A percentile compares a stretch with the other conserved stretches of the same genome.
Conservation (phyloP, 1,140 invertebrate genomes). For the Ostrea denselamellosa region DNA sequence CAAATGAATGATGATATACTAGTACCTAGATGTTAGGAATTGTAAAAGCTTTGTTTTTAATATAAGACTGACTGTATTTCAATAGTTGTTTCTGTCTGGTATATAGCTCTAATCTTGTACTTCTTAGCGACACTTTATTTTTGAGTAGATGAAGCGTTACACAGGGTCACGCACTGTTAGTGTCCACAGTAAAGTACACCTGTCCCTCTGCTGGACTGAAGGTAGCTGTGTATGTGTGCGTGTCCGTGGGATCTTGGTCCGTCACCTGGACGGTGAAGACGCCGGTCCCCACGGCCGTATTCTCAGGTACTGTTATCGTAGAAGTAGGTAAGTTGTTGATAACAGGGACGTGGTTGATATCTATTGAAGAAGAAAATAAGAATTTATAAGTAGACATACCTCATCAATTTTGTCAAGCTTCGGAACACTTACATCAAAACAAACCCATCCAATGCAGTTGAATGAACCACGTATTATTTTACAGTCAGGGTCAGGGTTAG, state of each 20-base stretch:
- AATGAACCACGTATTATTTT: no score
- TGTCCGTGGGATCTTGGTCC: constrained; percentile 45
- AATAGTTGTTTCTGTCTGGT: no score
- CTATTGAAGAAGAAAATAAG: not conserved
- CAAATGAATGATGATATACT: no score
- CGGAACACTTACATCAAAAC: no score
- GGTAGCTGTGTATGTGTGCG: constrained; percentile 14
- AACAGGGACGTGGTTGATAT: constrained; percentile 47
- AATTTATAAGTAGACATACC: not conserved
- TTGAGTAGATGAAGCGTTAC: not conserved
- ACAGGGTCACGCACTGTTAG: not conserved
- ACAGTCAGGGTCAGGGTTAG: no score
- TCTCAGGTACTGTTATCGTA: constrained; percentile 48
- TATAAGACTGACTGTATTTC: no score
- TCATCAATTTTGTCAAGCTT: no score
- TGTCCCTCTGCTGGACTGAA: constrained; percentile 45
- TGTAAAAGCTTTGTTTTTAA: no score
- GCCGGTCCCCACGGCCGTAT: constrained; percentile 33
- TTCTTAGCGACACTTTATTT: not conserved
- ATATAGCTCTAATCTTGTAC: no score
- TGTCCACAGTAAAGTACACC: constrained; percentile 24
- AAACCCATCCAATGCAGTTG: no score
- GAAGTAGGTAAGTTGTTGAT: constrained; percentile 50
- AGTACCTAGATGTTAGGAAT: no score
- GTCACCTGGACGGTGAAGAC: constrained; percentile 34